phyloP scores from a whole-genome alignment of 2,113 vertebrate genomes.

The Psephotus haematonotus region DNA sequence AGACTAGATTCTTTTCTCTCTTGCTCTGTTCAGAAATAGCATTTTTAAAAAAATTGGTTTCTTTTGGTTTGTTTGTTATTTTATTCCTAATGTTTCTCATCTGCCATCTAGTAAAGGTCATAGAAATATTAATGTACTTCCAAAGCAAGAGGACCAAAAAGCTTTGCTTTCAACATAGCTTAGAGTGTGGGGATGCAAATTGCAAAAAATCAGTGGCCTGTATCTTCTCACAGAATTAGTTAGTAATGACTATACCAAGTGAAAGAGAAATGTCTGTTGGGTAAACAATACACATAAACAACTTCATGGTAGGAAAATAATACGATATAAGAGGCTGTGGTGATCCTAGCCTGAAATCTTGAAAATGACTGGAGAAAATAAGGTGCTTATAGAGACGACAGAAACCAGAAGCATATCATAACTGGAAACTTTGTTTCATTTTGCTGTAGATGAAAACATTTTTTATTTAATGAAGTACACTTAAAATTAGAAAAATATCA shows the following conservation, averaged over 20 bases:
- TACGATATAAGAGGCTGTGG: neutral
- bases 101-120: conserved; percentile 78
- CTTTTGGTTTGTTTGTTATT: conserved; percentile 64
- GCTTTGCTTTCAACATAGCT: conserved; percentile 68
- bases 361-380: conserved; percentile 53
- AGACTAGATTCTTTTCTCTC: conserved; percentile 10
- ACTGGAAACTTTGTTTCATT: neutral
- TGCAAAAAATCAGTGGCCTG: conserved; percentile 80
- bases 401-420: neutral
- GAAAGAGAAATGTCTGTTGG: conserved; percentile 62
- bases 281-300: conserved; percentile 49
- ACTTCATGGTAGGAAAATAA: conserved; percentile 51
- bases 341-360: conserved; percentile 52
- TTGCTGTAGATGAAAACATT: neutral
- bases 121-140: conserved; percentile 73
- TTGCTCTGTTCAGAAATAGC: conserved; percentile 32
- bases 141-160: conserved; percentile 70
- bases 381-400: neutral
- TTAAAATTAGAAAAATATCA: neutral
- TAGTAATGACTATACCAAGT: conserved; percentile 67
- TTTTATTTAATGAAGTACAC: neutral
- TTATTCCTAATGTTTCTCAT: conserved; percentile 66
- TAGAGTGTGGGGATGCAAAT: conserved; percentile 73
- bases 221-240: conserved; percentile 74
- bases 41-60: conserved; percentile 39